phyloP scores from a whole-genome alignment of 2,797 vertebrate genomes.

The Manis crassicaudata region DNA sequence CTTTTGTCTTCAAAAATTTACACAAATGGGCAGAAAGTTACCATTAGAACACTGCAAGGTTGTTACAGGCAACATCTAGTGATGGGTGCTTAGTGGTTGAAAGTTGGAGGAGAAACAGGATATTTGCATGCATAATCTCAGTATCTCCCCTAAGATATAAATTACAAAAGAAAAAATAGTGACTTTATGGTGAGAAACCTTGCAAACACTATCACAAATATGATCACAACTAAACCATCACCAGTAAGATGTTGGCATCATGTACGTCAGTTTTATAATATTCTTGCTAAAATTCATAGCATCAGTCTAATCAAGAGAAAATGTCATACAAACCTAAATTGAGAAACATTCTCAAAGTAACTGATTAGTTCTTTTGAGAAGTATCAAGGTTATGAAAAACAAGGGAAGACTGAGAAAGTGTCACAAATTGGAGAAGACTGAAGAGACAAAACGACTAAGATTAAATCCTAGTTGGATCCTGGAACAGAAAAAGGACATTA shows the following conservation, averaged over 20 bases:
- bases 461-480: not conserved
- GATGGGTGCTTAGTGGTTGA: constrained; percentile 5
- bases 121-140: constrained; percentile 9
- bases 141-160: constrained; percentile 7
- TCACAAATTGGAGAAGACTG: not conserved
- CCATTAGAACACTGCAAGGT: not conserved
- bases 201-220: constrained; percentile 1
- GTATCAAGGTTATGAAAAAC: not conserved
- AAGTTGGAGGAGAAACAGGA: constrained; percentile 22
- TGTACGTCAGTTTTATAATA: not conserved
- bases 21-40: constrained; percentile 30
- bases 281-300: constrained; percentile 18
- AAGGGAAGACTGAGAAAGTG: not conserved
- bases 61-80: not conserved
- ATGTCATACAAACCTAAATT: not conserved
- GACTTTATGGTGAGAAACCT: constrained; percentile 6
- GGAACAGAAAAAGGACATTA: not conserved
- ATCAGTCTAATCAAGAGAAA: constrained; percentile 6
- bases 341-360: constrained; percentile 23
- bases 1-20: constrained; percentile 14
- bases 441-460: not conserved
- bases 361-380: constrained; percentile 13
- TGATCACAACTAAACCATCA: not conserved
- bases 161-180: constrained; percentile 48
- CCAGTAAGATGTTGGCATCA: not conserved